Base-by-base conservation (phyloP, 2,113 vertebrate genomes). In the Dicrurus megarhynchus region DNA sequence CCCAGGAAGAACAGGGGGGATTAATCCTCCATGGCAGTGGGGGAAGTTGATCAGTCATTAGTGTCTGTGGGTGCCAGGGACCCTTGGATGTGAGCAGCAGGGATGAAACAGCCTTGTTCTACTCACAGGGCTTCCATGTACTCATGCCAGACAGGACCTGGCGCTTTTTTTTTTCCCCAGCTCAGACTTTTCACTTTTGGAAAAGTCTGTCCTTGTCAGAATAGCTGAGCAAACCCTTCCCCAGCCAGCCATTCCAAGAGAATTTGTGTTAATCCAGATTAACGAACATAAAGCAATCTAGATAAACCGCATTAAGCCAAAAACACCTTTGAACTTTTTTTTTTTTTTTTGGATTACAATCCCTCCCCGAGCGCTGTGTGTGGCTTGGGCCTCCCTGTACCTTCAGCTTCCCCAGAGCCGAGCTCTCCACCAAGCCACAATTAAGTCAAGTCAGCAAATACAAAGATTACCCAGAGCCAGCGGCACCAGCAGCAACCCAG, bases 261-360 rank as follows among this genome's bases (percentile, higher is more conserved):
- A 94, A 87, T 96, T 96, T 96, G 85, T 61, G 64, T 78, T 97
- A 97, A 97, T 96, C 93, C 95, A 95, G 94, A 97, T 97, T 97
- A 97, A 94, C 1, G 32, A 96, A 95, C 92, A 96, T 57, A 84
- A 96, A 96, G 86, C 95, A 97, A 96, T 97, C 94, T 89, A 97
- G 96, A 95, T 96, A 96, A 96, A 96, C 82, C 17, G 32, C 87
- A 83, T 94, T 94, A 93, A 95, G 84, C 63, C 78, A 73, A 90
- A 87, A 88, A 83, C 95, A 93, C 90, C 91, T 97, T 96, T 96
- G 96, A 96, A 97, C 89, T 97, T 76, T 55, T 93, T 61, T 95
- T 53, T 64, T 63, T 73, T 77, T 53, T 78, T 89, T 64, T 37
- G 22, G 35, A 93, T 85, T 85, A 81, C 79, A 96, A 91, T 93